Base-by-base conservation (phyloP, 2,797 vertebrate genomes). In the Chelmon rostratus region DNA sequence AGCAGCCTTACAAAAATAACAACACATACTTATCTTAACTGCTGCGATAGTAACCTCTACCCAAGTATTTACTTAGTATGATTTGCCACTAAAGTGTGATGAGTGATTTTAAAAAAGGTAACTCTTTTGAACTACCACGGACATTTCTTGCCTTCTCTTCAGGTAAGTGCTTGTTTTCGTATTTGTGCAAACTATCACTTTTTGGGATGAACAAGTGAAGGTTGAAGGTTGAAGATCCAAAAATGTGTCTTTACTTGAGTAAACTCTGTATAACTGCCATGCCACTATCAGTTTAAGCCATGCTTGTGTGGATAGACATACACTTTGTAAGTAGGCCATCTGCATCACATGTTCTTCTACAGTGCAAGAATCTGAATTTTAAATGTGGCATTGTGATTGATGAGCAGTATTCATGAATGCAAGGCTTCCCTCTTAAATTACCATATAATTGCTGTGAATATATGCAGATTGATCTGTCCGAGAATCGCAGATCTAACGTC, bases 401-500 rank as follows among this genome's bases (percentile, higher is more conserved):
- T 90, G 89, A 91, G 80, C 61, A 37, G 85, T 81, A 88, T 88
- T 90, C 82, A 86, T 87, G 88, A 91, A 91, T 68, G 71, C 83
- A 75, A 85, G 77, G 65, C 70, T 87, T 86, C 56, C 64, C 62
- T 83, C 68, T 84, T 74, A 81, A 88, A 92, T 91, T 86, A 89
- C 63, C 85, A 90, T 89, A 82, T 85, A 88, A 92, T 91, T 89
- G 67, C 71, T 50, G 49, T 85, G 83, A 82, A 89, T 89, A 86
- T 90, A 90, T 94, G 89, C 88, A 93, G 86, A 89, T 88, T 88
- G 85, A 84, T 93, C 85, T 74, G 72, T 82, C 82, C 44, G 12
- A 69, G 83, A 81, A 85, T 83, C 62, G 2, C 73, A 74, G 25
- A 86, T 85, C 78, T 65, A 56, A 80, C 62, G 5, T 86, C 68